A percentile compares a stretch with the other conserved stretches of the same genome.
phyloP scores from a whole-genome alignment of 2,888 invertebrate genomes.

The Hypsopygia costalis region DNA sequence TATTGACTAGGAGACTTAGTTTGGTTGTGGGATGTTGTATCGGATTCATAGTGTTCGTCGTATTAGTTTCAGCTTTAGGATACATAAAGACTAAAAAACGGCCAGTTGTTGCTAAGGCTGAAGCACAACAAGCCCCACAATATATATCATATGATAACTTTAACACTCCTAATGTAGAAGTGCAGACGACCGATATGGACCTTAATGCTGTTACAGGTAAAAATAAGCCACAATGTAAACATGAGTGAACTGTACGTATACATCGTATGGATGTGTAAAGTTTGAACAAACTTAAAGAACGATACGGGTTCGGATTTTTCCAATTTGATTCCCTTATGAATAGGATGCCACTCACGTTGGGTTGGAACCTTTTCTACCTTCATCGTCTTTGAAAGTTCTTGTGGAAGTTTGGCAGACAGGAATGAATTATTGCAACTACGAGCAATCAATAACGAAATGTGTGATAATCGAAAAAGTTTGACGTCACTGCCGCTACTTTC shows the following conservation, averaged over 20 bases:
- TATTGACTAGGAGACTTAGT: constrained; percentile 89
- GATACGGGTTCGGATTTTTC: constrained; percentile 35
- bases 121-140: constrained; percentile 86
- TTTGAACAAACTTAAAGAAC: constrained; percentile 29
- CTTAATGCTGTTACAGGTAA: constrained; percentile 70
- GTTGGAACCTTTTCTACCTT: constrained; percentile 47
- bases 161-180: constrained; percentile 56
- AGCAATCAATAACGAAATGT: constrained; percentile 62
- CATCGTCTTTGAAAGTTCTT: constrained; percentile 49
- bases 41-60: constrained; percentile 91
- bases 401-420: constrained; percentile 51
- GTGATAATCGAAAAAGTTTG: constrained; percentile 65
- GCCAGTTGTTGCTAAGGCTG: constrained; percentile 86
- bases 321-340: constrained; percentile 45
- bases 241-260: constrained; percentile 34
- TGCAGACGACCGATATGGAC: constrained; percentile 67
- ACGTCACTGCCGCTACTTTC: constrained; percentile 35
- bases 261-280: constrained; percentile 24
- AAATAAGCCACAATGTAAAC: constrained; percentile 52
- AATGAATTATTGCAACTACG: constrained; percentile 61
- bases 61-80: constrained; percentile 90
- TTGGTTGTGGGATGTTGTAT: constrained; percentile 93
- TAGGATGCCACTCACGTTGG: constrained; percentile 47
- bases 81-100: constrained; percentile 93
- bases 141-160: constrained; percentile 87